Evolutionary conservation across 2,797 vertebrate genomes (phyloP).

Genomic region (Nyctibius grandis): DNA sequence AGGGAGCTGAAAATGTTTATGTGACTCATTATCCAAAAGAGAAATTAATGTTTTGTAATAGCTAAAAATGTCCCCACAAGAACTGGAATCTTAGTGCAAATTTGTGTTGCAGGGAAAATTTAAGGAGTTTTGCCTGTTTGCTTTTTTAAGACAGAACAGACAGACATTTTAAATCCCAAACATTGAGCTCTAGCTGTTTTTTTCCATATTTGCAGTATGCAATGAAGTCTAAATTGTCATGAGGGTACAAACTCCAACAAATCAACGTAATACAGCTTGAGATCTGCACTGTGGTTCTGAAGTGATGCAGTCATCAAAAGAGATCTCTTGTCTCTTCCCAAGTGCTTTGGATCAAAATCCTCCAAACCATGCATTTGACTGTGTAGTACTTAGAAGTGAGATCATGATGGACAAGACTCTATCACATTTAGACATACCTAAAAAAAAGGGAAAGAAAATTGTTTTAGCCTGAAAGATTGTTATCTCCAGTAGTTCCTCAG

Average conservation of each 20-base stretch:
- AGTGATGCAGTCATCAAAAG: neutral
- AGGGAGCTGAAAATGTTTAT: slow-evolving; percentile 18
- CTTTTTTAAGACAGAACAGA: neutral
- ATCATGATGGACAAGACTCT: neutral
- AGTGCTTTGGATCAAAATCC: neutral
- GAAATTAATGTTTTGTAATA: neutral
- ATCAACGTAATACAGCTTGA: neutral
- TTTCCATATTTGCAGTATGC: neutral
- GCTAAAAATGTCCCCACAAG: neutral
- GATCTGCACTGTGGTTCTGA: neutral
- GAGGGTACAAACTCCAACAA: neutral
- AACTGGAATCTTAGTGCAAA: neutral
- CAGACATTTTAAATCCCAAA: neutral
- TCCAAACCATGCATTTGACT: neutral
- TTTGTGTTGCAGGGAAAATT: neutral
- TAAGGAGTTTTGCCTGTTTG: neutral
- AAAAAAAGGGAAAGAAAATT: neutral
- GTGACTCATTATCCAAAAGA: slow-evolving; percentile 26
- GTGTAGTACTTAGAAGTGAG: neutral
- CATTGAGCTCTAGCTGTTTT: neutral
- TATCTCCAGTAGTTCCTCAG: neutral
- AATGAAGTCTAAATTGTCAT: neutral
- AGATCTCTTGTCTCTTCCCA: neutral
- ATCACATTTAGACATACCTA: neutral
- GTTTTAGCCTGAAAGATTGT: neutral